Evolutionary conservation across 2,113 vertebrate genomes (phyloP).

Genomic region (Phylloscopus trochiloides): DNA sequence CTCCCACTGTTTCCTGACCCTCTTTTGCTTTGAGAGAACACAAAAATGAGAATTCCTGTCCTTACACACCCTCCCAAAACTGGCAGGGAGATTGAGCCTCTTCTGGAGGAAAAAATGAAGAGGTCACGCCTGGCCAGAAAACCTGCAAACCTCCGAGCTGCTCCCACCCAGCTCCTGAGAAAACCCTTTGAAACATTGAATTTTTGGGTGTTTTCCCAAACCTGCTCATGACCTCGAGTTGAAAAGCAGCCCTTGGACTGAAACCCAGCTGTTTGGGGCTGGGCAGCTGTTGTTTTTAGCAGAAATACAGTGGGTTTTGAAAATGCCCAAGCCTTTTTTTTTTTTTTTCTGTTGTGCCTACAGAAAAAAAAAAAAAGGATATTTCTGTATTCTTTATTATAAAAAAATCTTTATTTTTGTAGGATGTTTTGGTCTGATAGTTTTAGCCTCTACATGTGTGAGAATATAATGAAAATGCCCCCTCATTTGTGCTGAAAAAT

Average conservation of each 20-base stretch:
- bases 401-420: neutral
- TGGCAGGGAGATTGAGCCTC: neutral
- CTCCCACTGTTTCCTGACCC: neutral
- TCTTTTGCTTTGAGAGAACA: neutral
- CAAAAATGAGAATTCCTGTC: slow-evolving; percentile 8
- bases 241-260: neutral
- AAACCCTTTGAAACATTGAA: neutral
- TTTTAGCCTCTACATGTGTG: neutral
- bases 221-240: rapidly evolving
- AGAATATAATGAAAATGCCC: neutral
- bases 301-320: neutral
- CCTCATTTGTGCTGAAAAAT: neutral
- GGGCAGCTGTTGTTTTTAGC: neutral
- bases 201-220: neutral
- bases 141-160: neutral
- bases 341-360: neutral
- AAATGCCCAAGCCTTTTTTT: neutral
- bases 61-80: slow-evolving; percentile 18
- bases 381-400: too few species aligned
- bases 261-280: neutral
- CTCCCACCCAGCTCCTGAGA: neutral
- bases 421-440: neutral
- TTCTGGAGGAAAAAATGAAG: neutral
- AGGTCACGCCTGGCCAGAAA: neutral
- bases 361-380: neutral